Base-by-base conservation (phyloP, 1,140 invertebrate genomes). In the Hestina assimilis region DNA sequence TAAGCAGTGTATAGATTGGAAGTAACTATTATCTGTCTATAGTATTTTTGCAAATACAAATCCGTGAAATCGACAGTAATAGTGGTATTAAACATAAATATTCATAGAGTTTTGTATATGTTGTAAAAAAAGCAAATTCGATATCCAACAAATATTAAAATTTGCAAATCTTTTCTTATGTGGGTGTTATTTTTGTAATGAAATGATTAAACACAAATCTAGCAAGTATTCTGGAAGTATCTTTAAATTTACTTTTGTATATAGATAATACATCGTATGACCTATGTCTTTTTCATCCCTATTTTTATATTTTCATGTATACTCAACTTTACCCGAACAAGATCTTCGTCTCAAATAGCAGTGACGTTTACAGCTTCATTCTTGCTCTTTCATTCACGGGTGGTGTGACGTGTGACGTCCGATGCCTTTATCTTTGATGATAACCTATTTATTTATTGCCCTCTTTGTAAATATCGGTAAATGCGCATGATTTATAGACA, bases 391-490 rank as follows among this genome's bases (percentile, higher is more conserved):
- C 66, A 65, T 69, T 69, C 66, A 69, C 14, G 24, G 43, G 42
- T 59, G 51, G 54, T 43, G 58, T 68, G 50, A 28, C 48, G 35
- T 8, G 46, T 43, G 59, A 26, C n/a, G n/a, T n/a, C n/a, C n/a
- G n/a, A 51, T 48, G 24, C 40, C 45, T 46, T 56, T 67, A 63
- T 67, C 64, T 63, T 43, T 47, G 14, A 19, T 64, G 62, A 60
- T 68, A 65, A 69, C 66, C 62, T 62, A 65, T 62, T 61, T 61
- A 64, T 58, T 59, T 59, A 59, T 59, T 59, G 47, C 56, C 14
- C 55, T 45, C 33, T 9, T 51, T 43, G 28, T 24, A 11, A 59
- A 21, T 52, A 52, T 43, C 47, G 41, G 41, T 52, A 52, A 50
- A 50, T 58, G 55, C 43, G 38, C 48, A 28, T 45, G 46, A 59